Conservation (phyloP, 2,888 invertebrate species). For the Leptopilina drosophilae region DNA sequence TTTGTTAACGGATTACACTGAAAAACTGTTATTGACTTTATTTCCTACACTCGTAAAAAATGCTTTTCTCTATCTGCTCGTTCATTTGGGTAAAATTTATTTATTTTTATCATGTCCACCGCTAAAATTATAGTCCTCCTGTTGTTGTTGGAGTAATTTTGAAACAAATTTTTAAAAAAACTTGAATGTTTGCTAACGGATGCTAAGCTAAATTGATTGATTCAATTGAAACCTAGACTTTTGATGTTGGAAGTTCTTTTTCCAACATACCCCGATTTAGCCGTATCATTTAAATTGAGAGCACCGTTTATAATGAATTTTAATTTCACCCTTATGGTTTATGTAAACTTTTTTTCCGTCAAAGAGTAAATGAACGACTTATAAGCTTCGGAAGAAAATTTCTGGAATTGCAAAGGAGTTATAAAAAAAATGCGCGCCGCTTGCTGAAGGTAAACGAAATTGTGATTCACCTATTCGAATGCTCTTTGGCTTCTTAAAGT, state of each 20-base stretch:
- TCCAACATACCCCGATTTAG: too few relatives aligned
- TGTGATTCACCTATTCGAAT: slow-evolving; percentile 34
- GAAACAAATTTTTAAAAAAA: too few relatives aligned
- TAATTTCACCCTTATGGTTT: neutral
- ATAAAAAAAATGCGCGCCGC: slow-evolving; percentile 9
- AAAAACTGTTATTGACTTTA: slow-evolving; percentile 31
- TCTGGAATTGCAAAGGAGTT: slow-evolving; percentile 4
- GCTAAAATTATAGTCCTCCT: neutral
- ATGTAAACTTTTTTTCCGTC: neutral
- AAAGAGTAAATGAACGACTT: slow-evolving; percentile 22
- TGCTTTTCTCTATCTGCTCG: neutral
- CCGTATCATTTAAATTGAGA: too few relatives aligned
- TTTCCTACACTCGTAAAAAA: neutral
- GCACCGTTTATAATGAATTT: too few relatives aligned
- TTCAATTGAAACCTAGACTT: too few relatives aligned
- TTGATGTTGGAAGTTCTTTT: too few relatives aligned
- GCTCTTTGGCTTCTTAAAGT: slow-evolving; percentile 41
- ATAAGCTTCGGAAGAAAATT: neutral
- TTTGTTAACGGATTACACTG: slow-evolving; percentile 30
- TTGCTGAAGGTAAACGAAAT: slow-evolving; percentile 33
- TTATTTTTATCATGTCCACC: neutral
- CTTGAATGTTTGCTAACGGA: too few relatives aligned
- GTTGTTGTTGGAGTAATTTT: too few relatives aligned
- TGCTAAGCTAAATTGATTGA: too few relatives aligned
- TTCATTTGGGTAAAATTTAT: neutral